Base-by-base conservation (phyloP, 2,888 invertebrate species). In the Mimas tiliae region DNA sequence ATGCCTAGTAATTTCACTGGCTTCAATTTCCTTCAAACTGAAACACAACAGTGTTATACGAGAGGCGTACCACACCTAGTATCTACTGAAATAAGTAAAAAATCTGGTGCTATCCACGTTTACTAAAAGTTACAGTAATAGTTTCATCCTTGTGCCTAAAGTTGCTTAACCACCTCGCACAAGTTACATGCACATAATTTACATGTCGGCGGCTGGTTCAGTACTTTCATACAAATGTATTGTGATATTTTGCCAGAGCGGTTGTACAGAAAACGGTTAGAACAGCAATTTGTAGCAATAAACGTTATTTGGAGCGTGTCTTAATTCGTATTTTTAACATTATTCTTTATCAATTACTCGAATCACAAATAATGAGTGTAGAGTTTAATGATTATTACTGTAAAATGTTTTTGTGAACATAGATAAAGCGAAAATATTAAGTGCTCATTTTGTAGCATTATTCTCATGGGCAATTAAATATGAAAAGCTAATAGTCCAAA, bases 251-350 rank as follows among this genome's bases (percentile, higher is more conserved):
- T 69, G 62, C 42, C 51, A 69, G 70, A 69, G 67, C 34, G 67
- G 65, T 68, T 70, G 76, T 78, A 81, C 77, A 75, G 74, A 80
- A 80, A 81, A 80, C 76, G 75, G 82, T 82, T 84, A 78, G 74
- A 80, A 76, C 77, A 80, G 80, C 78, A 81, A 83, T 85, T 84
- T 83, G 81, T 81, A 78, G 79, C 74, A 82, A 82, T 81, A 80
- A 79, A 80, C 72, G 73, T 64, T 82, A 82, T 84, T 76, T 83
- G 79, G 87, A 86, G 82, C 86, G 85, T 86, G 77, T 80, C 84
- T 81, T 81, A 75, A 80, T 78, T 76, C 78, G 71, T 77, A 78
- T 80, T 81, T 78, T 75, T 80, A 80, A 78, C 77, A 77, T 80
- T 77, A 77, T 78, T 77, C 66, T 79, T 79, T 80, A 81, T 81